Base-by-base conservation (phyloP, 2,113 vertebrate species). In the Hypanus sabinus region DNA sequence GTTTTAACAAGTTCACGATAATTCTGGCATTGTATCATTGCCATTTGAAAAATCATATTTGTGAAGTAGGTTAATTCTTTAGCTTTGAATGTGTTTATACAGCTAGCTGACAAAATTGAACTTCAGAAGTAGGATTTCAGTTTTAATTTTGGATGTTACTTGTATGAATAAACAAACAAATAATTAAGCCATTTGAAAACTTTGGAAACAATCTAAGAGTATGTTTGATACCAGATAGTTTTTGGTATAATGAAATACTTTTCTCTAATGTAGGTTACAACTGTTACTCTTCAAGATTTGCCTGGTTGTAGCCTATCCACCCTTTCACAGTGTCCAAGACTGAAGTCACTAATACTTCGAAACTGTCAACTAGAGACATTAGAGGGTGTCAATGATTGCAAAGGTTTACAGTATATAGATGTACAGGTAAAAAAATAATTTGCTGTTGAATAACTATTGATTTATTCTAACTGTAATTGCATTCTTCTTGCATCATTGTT, bases 321-420 rank as follows among this genome's bases (percentile, higher is more conserved):
- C 0, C 95, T 99, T 76, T 96, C 97, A 0, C 96, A 97, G 88
- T 99, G 98, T 94, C 0, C 73, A 71, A 96, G 94, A n/a, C 97
- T 99, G 57, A 97, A 96, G 94, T 95, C 97, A 94, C 96, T 99
- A 76, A 98, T 96, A 16, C 96, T 99, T 85, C 96, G 88, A 91
- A 96, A 96, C 93, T 99, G 98, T 95, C 97, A 97, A 93, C 96
- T 99, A 94, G 96, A 94, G 94, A 96, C 97, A 0, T 94, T 99
- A 95, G 97, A 98, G 2, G 96, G 97, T 94, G 93, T 99, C 94
- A 96, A 94, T 94, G 95, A 94, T 68, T 97, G 98, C 94, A 95
- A 95, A 95, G 94, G 96, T 30, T 95, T 99, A 4, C 96, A 97
- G 94, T 97, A 97, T 88, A 96, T 99, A 75, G 97, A 99, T 94